Base-by-base conservation (phyloP, 2,113 vertebrate genomes). In the Caloenas nicobarica region DNA sequence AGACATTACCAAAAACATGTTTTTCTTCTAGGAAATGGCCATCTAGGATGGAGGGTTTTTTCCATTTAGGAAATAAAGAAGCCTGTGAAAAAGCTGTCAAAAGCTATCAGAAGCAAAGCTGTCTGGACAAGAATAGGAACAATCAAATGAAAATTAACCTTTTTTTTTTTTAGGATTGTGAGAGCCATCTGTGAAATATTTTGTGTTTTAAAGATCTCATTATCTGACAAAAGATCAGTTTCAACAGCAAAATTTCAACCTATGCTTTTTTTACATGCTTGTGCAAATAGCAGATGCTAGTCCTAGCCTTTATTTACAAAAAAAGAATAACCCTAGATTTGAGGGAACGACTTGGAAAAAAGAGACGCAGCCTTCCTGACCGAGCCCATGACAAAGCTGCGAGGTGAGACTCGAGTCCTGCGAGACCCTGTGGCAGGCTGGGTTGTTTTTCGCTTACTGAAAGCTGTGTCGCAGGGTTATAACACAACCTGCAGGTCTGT, bases 31-130 rank as follows among this genome's bases (percentile, higher is more conserved):
- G 66, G 80, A 83, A 79, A 80, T 44, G 36, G 29, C 28, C 51
- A 73, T 93, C 38, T 26, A 74, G 38, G 72, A 51, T 78, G 51
- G 21, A 51, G 40, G 6, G 0, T 65, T 91, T 81, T 92, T 96
- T 90, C 77, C 80, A 86, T 71, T 91, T 81, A 86, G 80, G 56
- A 91, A 89, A 86, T 76, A 66, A 83, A 82, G 57, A 86, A 60
- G 15, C 38, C 40, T 36, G 11, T 69, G 54, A 86, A 76, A 60
- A 80, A 91, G 23, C n/a, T 23, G 34, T 48, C 72, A 51, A 81
- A 78, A 86, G 66, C n/a, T 34, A 62, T 66, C 46, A 48, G 58
- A 87, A 71, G 34, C 36, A 68, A 56, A 81, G 22, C 51, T 62
- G 53, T 73, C 42, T 88, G 54, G 50, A 62, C 51, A 69, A 88